Evolutionary conservation across 64 coral and sea anemone genomes (phyloP), one percentile per base, ranked within the genome.

Genomic region (Dendrophyllia cribrosa): DNA sequence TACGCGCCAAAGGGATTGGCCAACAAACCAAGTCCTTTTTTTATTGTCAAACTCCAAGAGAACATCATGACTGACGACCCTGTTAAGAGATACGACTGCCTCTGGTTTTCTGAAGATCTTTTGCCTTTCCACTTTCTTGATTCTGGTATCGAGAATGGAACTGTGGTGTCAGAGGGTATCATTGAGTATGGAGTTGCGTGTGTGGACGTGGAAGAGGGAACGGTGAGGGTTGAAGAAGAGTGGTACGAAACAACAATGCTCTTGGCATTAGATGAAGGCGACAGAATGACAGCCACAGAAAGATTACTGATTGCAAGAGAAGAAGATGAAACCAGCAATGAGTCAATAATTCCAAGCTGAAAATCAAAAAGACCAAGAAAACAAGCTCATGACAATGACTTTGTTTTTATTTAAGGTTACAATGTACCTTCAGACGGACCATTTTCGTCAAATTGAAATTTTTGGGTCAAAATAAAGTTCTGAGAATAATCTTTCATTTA

Each of bases 161-260:
- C n/a, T 12, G 58, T 89, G 20, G 75, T 89, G 61, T 74, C 87
- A 59, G 72, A 76, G 48, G 87, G 72, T 34, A 89, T 77, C 63
- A 48, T 77, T 60, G 51, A 89, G 70, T 76, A 76, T 44, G 59
- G 73, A 43, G 34, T 64, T 59, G 46, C 51, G 13, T 77, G 25
- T 43, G 56, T 56, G 45, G 55, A 77, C 12, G 72, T 89, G 50
- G 87, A 88, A 73, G 86, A 88, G 55, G 86, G 86, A 11, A 46
- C 48, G 12, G 84, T 87, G 65, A 87, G 84, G 44, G 84, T 87
- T 61, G 64, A 87, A 16, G 84, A 87, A 87, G 84, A 87, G 48
- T 70, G 63, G 84, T 87, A 70, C 47, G 64, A 87, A 72, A 87
- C 45, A 51, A 87, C 84, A 22, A 66, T 87, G 62, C 67, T 87